A percentile compares a stretch with the other conserved stretches of the same genome.
Evolutionary conservation across 2,113 vertebrate species (phyloP).

Genomic region (Archocentrus centrarchus): DNA sequence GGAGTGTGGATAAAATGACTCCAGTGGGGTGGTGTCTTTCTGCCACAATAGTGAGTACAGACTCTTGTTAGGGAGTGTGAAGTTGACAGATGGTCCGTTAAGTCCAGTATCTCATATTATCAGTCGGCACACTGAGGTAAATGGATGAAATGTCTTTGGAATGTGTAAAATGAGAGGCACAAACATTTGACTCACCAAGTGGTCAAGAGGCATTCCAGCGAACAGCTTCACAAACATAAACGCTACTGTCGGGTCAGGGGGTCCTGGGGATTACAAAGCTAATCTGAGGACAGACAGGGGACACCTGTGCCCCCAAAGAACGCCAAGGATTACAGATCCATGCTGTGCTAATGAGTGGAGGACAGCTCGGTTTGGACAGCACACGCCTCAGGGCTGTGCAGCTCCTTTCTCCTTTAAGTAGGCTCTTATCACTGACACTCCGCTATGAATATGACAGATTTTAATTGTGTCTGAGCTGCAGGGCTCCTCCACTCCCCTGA

Average conservation of each 20-base stretch:
- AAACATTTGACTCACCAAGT: conserved; percentile 53
- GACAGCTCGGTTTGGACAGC: conserved; percentile 39
- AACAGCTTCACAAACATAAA: conserved; percentile 73
- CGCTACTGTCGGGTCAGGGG: conserved; percentile 44
- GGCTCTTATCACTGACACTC: not conserved
- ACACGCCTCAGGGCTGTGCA: conserved; percentile 9
- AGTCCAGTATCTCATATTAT: not conserved
- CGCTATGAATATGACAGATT: conserved; percentile 2
- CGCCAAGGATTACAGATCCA: conserved; percentile 75
- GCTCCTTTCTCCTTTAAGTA: conserved; percentile 42
- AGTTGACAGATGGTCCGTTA: not conserved
- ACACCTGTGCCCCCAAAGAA: conserved; percentile 80
- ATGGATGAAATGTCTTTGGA: conserved; percentile 43
- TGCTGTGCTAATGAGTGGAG: conserved; percentile 72
- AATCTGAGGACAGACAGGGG: conserved; percentile 81
- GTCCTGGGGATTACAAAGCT: conserved; percentile 77
- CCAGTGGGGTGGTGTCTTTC: not conserved
- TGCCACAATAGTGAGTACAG: not conserved
- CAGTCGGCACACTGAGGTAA: not conserved
- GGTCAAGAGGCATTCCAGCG: conserved; percentile 50
- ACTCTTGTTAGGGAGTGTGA: not conserved
- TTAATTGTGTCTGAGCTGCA: not conserved
- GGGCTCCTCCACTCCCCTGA: not conserved
- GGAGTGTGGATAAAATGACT: not conserved
- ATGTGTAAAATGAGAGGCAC: conserved; percentile 43